These are phyloP conservation scores for Peribatodes rhomboidaria DNA, from an alignment of 2,888 invertebrate genomes.

Conservation along the genomic window DNA sequence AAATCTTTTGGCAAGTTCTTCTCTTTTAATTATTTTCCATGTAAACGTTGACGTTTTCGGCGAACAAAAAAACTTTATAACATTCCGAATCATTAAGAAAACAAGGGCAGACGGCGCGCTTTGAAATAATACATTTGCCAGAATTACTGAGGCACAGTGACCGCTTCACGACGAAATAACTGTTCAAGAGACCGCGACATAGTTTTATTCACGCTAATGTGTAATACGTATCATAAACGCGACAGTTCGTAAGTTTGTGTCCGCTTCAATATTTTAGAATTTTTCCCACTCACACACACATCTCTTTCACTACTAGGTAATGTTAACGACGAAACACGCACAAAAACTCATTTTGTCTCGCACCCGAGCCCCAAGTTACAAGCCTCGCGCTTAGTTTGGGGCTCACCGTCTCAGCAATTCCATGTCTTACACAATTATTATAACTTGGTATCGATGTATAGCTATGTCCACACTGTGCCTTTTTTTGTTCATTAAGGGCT, in stretches of 20 bases:
- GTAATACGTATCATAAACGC: not conserved
- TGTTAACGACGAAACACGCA: too few species aligned
- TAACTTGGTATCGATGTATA: too few species aligned
- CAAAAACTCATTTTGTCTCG: too few species aligned
- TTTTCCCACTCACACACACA: too few species aligned
- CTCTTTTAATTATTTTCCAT: conserved; percentile 33
- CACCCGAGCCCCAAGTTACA: too few species aligned
- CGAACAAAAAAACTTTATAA: conserved; percentile 26
- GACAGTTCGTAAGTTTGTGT: not conserved
- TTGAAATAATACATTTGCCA: conserved; percentile 13
- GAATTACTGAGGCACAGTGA: conserved; percentile 5
- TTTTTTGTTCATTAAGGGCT: too few species aligned
- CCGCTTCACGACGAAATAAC: conserved; percentile 17
- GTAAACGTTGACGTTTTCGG: conserved; percentile 15
- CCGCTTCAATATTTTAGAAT: not conserved
- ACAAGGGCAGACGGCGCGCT: conserved; percentile 30
- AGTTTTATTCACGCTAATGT: not conserved
- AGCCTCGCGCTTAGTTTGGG: too few species aligned
- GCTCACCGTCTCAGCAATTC: too few species aligned
- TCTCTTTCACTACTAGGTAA: too few species aligned
- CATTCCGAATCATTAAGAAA: conserved; percentile 31
- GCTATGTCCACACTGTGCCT: too few species aligned
- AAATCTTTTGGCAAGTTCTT: conserved; percentile 29
- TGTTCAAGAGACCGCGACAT: conserved; percentile 15
- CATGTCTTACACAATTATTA: too few species aligned